A percentile compares a stretch with the other conserved stretches of the same genome.
Conservation (phyloP, 2,888 invertebrate species). For the Nomada flava region DNA sequence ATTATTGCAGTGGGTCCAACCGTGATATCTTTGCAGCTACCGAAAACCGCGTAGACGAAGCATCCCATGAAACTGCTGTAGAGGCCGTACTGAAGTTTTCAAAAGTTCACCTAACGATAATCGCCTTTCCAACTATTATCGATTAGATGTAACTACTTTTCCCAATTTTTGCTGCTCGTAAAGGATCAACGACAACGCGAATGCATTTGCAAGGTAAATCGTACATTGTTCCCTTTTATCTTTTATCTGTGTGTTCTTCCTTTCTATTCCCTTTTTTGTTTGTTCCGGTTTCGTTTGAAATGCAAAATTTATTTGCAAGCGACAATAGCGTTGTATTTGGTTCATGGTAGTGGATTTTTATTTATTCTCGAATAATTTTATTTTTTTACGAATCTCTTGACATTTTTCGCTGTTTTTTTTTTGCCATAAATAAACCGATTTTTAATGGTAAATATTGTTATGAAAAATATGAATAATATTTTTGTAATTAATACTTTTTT, state of each 20-base stretch:
- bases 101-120: conserved; percentile 65
- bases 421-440: no score
- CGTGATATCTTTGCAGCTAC: conserved; percentile 86
- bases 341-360: not conserved
- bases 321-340: not conserved
- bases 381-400: no score
- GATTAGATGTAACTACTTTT: conserved; percentile 13
- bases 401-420: no score
- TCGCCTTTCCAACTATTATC: conserved; percentile 42
- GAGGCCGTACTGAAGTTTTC: conserved; percentile 85
- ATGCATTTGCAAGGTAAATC: not conserved
- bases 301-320: not conserved
- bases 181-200: not conserved
- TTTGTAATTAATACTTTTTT: no score
- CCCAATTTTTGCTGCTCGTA: not conserved
- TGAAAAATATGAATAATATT: no score
- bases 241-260: not conserved
- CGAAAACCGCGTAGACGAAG: conserved; percentile 86
- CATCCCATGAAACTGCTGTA: conserved; percentile 87
- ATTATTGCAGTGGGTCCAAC: conserved; percentile 88
- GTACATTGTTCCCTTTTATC: not conserved
- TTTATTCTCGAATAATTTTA: no score
- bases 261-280: not conserved
- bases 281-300: not conserved
- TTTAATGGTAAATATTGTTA: no score